Evolutionary conservation across 2,113 vertebrate genomes (phyloP), one percentile per base, ranked within the genome.

Genomic region (Oryzias celebensis): DNA sequence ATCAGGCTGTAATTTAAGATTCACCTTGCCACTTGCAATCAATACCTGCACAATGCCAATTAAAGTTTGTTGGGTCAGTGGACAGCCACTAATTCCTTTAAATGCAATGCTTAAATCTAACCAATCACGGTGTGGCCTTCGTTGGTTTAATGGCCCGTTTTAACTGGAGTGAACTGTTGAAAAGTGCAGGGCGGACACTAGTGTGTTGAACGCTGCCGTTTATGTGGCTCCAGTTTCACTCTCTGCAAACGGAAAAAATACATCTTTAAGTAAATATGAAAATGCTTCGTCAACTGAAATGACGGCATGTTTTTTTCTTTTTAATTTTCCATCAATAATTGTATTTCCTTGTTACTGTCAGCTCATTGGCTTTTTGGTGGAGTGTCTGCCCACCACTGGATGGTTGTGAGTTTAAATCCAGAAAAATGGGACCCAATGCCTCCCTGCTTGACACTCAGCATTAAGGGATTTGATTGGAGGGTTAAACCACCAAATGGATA

Each of bases 41-140:
- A 90, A 92, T 92, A 90, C 81, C 81, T 63, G 78, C 82, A 90
- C 89, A 90, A 89, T 89, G 85, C 90, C 89, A 92, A 92, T 92
- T 91, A 93, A 91, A 88, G 85, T 75, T 78, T 77, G 73, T 64
- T 58, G 81, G 91, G 91, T 92, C 91, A 92, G 65, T 77, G 88
- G 80, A 83, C 69, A 90, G 91, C 83, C 90, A 91, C 87, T 83
- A 75, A 90, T 88, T 88, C 83, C 86, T 90, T 90, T 89, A 92
- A 92, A 91, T 91, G 87, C 85, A 83, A 86, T 87, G 79, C 83
- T 92, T 89, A 88, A 91, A 90, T 90, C 76, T 71, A 83, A 86
- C 73, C 76, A 78, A 88, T 88, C 83, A 73, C 69, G 3, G 68
- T 76, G 89, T 92, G 91, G 91, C 91, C 89, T 91, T 92, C 78